phyloP scores from a whole-genome alignment of 2,113 vertebrate species.

The Gulo gulo region DNA sequence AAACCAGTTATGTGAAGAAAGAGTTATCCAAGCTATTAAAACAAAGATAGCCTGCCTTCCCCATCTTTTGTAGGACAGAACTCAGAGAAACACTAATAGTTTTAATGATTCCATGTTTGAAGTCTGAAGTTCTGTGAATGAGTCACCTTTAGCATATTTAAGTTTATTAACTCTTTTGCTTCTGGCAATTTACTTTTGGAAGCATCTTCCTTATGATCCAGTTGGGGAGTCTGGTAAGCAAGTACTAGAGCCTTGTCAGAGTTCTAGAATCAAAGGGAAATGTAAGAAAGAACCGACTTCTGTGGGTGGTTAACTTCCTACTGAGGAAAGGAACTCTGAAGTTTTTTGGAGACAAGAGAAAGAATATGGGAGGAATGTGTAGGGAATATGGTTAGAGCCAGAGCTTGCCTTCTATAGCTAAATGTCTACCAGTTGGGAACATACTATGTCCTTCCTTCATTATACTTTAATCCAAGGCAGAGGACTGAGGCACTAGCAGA shows the following conservation, averaged over 20 bases:
- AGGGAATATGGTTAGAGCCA: background rate
- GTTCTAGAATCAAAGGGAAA: background rate
- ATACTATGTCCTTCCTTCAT: background rate
- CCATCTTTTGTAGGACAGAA: background rate
- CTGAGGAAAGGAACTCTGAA: background rate
- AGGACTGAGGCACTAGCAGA: background rate
- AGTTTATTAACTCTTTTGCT: slow-evolving; percentile 47
- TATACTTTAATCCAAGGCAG: background rate
- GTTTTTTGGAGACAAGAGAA: background rate
- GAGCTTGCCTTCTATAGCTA: background rate
- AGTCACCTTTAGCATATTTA: slow-evolving; percentile 41
- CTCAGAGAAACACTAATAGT: background rate
- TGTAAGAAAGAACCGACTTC: background rate
- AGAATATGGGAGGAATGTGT: background rate
- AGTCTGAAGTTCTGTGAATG: slow-evolving; percentile 47
- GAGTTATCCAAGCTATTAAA: background rate
- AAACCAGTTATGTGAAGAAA: slow-evolving; percentile 35
- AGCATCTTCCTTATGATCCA: background rate
- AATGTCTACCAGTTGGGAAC: background rate
- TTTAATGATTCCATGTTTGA: slow-evolving; percentile 56
- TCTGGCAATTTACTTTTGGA: slow-evolving; percentile 51
- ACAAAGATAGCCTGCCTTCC: background rate
- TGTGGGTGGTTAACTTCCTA: background rate
- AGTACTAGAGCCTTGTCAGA: background rate
- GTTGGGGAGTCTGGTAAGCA: background rate